Percentiles rank a stretch among this genome's conserved stretches.
Evolutionary conservation across 2,888 invertebrate species (phyloP).

Genomic region (Agapostemon virescens): DNA sequence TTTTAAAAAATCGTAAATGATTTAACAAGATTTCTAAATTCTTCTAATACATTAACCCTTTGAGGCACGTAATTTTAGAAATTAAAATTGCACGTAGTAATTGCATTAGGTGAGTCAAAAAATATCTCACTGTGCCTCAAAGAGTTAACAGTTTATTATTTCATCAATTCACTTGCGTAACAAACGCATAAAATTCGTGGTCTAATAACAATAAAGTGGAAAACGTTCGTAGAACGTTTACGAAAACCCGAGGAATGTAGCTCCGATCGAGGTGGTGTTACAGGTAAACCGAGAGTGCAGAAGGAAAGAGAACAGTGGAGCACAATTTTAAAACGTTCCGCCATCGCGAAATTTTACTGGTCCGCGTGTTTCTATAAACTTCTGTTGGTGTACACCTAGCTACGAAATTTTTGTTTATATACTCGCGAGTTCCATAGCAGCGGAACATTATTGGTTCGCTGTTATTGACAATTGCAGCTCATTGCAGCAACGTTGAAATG

Average conservation of each 20-base stretch:
- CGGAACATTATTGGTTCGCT: neutral
- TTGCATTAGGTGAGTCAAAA: too few relatives aligned
- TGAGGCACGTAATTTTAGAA: too few relatives aligned
- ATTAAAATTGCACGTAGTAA: too few relatives aligned
- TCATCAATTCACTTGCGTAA: too few relatives aligned
- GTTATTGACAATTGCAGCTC: neutral
- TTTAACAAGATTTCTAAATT: too few relatives aligned
- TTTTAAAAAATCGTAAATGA: too few relatives aligned
- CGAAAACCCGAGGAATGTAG: neutral
- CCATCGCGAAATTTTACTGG: neutral
- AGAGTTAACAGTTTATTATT: too few relatives aligned
- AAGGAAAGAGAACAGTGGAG: neutral
- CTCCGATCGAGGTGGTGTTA: neutral
- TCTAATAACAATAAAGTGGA: neutral
- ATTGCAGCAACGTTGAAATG: neutral
- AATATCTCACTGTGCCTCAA: too few relatives aligned
- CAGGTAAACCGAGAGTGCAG: neutral
- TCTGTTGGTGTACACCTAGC: neutral
- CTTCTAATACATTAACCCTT: too few relatives aligned
- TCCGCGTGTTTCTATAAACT: neutral
- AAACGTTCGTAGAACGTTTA: neutral
- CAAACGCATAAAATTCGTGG: neutral
- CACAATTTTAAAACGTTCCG: neutral
- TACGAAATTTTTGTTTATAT: conserved; percentile 3
- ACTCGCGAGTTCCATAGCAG: neutral